These are phyloP conservation scores for Brachyhypopomus occidentalis DNA, from an alignment of 2,113 vertebrate genomes.

Conservation along the genomic window DNA sequence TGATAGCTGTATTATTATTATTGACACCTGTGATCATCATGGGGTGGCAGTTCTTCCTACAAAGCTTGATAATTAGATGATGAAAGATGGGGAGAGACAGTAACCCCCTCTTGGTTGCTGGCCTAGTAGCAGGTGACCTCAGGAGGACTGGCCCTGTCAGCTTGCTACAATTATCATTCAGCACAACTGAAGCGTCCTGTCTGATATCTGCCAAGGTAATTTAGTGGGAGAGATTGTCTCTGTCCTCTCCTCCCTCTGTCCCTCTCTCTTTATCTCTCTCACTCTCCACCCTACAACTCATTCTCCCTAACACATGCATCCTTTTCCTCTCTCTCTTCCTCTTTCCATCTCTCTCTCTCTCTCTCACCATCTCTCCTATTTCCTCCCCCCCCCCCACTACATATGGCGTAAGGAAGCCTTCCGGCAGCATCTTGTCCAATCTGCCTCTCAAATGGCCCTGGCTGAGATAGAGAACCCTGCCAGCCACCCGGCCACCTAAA, in stretches of 20 bases:
- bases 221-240: constrained; percentile 71
- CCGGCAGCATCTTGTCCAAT: constrained; percentile 49
- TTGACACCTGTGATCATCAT: too few relatives aligned
- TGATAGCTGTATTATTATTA: constrained; percentile 6
- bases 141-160: constrained; percentile 63
- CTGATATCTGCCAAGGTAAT: constrained; percentile 72
- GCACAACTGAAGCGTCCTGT: constrained; percentile 65
- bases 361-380: not conserved
- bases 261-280: constrained; percentile 44
- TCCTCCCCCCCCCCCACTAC: constrained; percentile 6
- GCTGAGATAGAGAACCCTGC: constrained; percentile 13
- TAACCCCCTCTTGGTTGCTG: constrained; percentile 52
- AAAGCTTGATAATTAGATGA: constrained; percentile 34
- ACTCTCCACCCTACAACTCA: not conserved
- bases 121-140: constrained; percentile 59
- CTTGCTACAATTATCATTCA: constrained; percentile 69
- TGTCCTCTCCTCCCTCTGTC: constrained; percentile 53
- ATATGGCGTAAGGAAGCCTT: constrained; percentile 44
- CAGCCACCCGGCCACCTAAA: too few relatives aligned
- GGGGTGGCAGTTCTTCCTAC: not conserved
- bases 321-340: not conserved
- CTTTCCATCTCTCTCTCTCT: not conserved
- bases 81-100: constrained; percentile 39
- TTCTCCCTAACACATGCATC: constrained; percentile 41
- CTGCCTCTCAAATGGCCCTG: constrained; percentile 37